phyloP scores from a whole-genome alignment of 1,140 invertebrate species.

The Diploscapter pachys region DNA sequence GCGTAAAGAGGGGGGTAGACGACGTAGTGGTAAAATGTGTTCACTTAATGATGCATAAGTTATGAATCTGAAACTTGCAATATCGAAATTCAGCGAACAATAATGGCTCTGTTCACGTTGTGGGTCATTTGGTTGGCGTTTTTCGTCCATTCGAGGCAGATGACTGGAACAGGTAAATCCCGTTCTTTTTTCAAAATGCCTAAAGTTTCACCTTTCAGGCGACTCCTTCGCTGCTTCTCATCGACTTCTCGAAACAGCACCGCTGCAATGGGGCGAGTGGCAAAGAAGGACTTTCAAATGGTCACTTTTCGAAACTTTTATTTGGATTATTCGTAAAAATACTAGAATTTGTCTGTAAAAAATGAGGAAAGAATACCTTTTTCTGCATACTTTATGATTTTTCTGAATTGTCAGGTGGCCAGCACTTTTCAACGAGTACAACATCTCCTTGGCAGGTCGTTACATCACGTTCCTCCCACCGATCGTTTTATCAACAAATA shows the following conservation, averaged over 20 bases:
- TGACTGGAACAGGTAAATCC: too few relatives aligned
- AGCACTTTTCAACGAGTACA: conserved; percentile 45
- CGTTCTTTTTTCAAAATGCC: too few relatives aligned
- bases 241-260: conserved; percentile 45
- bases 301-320: too few relatives aligned
- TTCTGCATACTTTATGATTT: too few relatives aligned
- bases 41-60: too few relatives aligned
- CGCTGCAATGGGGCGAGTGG: conserved; percentile 45
- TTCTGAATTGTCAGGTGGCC: conserved; percentile 43
- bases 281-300: conserved; percentile 43
- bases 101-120: conserved; percentile 40
- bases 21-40: too few relatives aligned
- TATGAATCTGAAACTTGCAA: too few relatives aligned
- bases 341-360: too few relatives aligned
- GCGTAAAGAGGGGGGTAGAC: too few relatives aligned
- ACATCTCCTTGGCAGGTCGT: conserved; percentile 47
- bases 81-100: conserved; percentile 13
- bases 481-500: conserved; percentile 39
- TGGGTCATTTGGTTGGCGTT: conserved; percentile 44
- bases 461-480: conserved; percentile 54
- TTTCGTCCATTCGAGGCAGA: conserved; percentile 15
- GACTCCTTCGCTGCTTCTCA: conserved; percentile 38
- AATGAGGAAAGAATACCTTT: too few relatives aligned
- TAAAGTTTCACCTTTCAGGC: too few relatives aligned
- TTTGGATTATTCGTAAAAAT: too few relatives aligned